Percentiles rank a stretch among this genome's conserved stretches.
Evolutionary conservation across 2,797 vertebrate species (phyloP).

Genomic region (Acipenser transmontanus): DNA sequence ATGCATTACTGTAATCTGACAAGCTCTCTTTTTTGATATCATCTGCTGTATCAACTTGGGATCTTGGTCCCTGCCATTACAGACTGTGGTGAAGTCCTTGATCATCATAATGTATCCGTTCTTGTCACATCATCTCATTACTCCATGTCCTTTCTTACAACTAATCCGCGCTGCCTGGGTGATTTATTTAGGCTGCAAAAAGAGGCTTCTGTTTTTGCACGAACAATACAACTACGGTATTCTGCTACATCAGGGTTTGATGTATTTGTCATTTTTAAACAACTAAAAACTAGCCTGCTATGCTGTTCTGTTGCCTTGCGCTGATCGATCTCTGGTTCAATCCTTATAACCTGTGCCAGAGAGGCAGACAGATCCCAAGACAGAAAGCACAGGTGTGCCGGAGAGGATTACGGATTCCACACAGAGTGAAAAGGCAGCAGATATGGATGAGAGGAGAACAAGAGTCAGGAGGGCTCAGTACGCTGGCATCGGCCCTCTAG

Average conservation of each 20-base stretch:
- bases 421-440: slow-evolving; percentile 40
- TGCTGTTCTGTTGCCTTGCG: slow-evolving; percentile 21
- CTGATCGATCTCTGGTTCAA: neutral
- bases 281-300: neutral
- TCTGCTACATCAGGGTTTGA: slow-evolving; percentile 35
- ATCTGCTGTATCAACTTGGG: no score
- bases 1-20: no score
- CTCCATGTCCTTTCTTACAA: neutral
- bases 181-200: neutral
- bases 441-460: slow-evolving; percentile 69
- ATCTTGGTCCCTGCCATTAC: neutral
- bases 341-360: slow-evolving; percentile 66
- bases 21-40: no score
- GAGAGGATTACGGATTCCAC: slow-evolving; percentile 43
- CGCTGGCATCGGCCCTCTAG: slow-evolving; percentile 53
- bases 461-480: slow-evolving; percentile 46
- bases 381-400: slow-evolving; percentile 29
- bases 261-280: slow-evolving; percentile 17
- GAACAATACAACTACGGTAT: slow-evolving; percentile 3
- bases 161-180: neutral
- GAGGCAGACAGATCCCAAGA: slow-evolving; percentile 55
- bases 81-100: neutral
- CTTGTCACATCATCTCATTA: neutral
- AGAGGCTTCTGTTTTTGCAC: neutral
- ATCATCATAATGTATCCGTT: neutral